Percentiles rank a stretch among this genome's conserved stretches.
phyloP scores from a whole-genome alignment of 1,140 invertebrate species.

The Alviniconcha marisindica region DNA sequence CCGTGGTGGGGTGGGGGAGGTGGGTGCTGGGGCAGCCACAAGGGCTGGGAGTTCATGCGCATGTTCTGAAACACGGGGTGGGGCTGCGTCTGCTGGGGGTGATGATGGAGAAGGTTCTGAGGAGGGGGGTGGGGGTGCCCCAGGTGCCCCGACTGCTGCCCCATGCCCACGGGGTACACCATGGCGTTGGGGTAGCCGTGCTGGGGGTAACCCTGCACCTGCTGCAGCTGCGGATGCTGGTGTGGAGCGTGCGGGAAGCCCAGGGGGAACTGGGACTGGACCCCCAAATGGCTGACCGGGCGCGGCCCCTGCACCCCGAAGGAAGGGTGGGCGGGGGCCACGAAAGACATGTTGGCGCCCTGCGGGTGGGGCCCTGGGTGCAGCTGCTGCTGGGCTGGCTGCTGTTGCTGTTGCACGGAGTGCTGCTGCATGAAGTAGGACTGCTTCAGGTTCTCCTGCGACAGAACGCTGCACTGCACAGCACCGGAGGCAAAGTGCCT shows the following conservation, averaged over 20 bases:
- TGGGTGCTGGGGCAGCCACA: slow-evolving; percentile 30
- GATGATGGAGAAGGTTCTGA: neutral
- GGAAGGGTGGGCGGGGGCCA: neutral
- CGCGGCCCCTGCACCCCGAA: neutral
- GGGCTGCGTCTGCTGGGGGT: neutral
- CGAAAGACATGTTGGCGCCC: neutral
- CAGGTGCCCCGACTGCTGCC: slow-evolving; percentile 4
- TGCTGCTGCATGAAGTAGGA: slow-evolving; percentile 38
- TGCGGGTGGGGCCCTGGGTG: neutral
- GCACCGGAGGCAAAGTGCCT: neutral
- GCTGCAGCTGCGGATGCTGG: neutral
- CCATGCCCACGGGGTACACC: slow-evolving; percentile 14
- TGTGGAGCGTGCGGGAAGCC: slow-evolving; percentile 20
- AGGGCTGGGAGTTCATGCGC: slow-evolving; percentile 35
- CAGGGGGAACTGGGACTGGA: slow-evolving; percentile 16
- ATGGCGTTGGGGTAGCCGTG: slow-evolving; percentile 21
- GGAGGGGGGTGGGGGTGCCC: neutral
- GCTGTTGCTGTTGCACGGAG: slow-evolving; percentile 13
- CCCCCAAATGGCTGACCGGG: neutral
- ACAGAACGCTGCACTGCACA: slow-evolving; percentile 25
- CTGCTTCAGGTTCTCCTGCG: slow-evolving; percentile 34
- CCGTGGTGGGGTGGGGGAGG: slow-evolving; percentile 8
- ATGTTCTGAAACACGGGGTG: slow-evolving; percentile 39
- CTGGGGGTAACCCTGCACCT: neutral
- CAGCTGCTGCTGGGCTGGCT: slow-evolving; percentile 26